These are phyloP conservation scores for Colaptes auratus DNA, from an alignment of 2,113 vertebrate species.

Conservation along the genomic window DNA sequence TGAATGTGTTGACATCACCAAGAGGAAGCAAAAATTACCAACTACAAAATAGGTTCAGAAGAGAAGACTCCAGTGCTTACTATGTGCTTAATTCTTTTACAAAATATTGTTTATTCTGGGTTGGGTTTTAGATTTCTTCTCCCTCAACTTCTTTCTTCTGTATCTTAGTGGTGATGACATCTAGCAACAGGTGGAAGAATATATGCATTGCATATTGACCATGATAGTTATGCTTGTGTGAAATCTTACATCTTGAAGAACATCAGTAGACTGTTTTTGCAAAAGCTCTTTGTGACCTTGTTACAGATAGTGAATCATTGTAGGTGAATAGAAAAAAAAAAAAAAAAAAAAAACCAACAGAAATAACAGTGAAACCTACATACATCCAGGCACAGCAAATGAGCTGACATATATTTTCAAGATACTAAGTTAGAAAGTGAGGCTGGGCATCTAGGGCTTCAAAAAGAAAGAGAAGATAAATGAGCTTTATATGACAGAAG, in stretches of 20 bases:
- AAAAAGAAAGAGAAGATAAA: neutral
- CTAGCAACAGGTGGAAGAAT: neutral
- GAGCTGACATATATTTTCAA: neutral
- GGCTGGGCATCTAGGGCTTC: neutral
- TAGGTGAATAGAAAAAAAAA: neutral
- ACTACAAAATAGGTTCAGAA: neutral
- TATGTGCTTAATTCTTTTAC: neutral
- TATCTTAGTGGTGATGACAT: neutral
- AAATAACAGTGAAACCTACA: neutral
- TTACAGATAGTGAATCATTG: neutral
- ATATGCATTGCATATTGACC: neutral
- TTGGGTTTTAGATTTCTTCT: neutral
- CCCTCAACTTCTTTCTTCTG: neutral
- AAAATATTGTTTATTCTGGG: neutral
- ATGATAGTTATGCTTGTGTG: neutral
- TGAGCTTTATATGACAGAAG: neutral
- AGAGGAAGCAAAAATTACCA: neutral
- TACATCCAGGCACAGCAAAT: neutral
- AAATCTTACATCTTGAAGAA: neutral
- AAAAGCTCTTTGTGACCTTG: neutral
- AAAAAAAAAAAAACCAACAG: neutral
- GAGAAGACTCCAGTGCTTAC: neutral
- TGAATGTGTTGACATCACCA: neutral
- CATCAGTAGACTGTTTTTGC: neutral
- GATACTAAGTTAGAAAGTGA: neutral